Percentiles rank a stretch among this genome's conserved stretches.
phyloP scores from a whole-genome alignment of 2,888 invertebrate species.

The Latrodectus hesperus region DNA sequence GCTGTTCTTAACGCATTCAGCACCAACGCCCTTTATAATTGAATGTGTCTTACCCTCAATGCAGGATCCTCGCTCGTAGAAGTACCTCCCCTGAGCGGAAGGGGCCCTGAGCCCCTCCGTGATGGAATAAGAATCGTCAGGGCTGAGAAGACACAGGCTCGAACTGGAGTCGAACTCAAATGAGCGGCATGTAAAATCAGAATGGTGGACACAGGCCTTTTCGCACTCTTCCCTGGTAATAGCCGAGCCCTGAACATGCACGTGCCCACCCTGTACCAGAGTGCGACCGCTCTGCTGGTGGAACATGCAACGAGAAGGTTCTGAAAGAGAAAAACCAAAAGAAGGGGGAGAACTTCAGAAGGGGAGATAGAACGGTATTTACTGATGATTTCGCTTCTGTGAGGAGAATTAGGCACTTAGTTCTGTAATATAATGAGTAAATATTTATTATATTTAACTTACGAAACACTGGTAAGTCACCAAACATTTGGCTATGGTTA shows the following conservation, averaged over 20 bases:
- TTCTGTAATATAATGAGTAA: no score
- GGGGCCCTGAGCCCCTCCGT: constrained; percentile 22
- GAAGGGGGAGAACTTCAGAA: constrained; percentile 2
- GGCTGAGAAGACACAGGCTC: constrained; percentile 61
- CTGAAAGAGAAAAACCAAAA: constrained; percentile 37
- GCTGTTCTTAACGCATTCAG: no score
- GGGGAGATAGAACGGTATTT: background rate
- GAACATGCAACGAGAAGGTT: constrained; percentile 67
- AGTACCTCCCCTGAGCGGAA: constrained; percentile 48
- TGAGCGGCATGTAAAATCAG: constrained; percentile 66
- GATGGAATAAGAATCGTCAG: constrained; percentile 68
- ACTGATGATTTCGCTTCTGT: constrained; percentile 22
- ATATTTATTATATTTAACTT: no score
- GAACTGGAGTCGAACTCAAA: constrained; percentile 61
- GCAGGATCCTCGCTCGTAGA: constrained; percentile 69
- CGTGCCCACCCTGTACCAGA: constrained; percentile 55
- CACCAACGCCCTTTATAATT: background rate
- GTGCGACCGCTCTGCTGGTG: constrained; percentile 53
- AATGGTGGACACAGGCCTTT: constrained; percentile 56
- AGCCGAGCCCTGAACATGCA: constrained; percentile 50
- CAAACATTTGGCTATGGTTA: no score
- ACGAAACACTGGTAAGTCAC: no score
- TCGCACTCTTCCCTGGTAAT: constrained; percentile 59
- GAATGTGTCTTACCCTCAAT: constrained; percentile 65
- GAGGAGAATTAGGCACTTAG: background rate